Percentiles rank a stretch among this genome's conserved stretches.
Evolutionary conservation across 2,797 vertebrate species (phyloP).

Genomic region (Apogon hyalosoma): DNA sequence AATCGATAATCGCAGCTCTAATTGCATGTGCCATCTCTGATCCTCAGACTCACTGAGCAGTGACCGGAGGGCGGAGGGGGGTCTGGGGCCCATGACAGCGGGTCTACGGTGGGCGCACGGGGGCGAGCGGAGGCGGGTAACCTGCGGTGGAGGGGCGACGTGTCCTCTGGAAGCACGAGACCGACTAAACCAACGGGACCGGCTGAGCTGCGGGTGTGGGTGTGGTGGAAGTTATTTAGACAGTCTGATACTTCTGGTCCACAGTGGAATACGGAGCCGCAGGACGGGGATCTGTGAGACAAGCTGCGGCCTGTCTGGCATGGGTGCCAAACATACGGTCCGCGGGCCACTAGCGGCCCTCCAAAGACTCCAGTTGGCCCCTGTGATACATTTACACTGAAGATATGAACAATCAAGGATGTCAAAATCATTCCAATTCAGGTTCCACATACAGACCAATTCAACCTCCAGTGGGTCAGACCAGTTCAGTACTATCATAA

Average conservation of each 20-base stretch:
- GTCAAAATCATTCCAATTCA: no score
- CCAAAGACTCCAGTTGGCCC: no score
- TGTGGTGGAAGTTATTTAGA: conserved; percentile 59
- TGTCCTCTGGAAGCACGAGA: background rate
- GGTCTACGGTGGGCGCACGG: conserved; percentile 1
- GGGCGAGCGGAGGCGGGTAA: no score
- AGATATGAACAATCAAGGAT: no score
- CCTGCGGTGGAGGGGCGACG: conserved; percentile 3
- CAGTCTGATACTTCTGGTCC: conserved; percentile 12
- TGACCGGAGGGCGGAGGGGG: conserved; percentile 44
- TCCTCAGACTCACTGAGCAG: conserved; percentile 49
- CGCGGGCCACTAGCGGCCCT: no score
- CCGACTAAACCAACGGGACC: no score
- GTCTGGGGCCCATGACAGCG: conserved; percentile 46
- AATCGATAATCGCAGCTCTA: no score
- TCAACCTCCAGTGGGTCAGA: no score
- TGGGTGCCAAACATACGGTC: no score
- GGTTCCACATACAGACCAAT: no score
- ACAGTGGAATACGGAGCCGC: background rate
- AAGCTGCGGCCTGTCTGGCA: conserved; percentile 11
- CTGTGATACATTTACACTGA: no score
- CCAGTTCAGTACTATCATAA: no score
- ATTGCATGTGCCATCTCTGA: background rate
- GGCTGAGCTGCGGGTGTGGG: conserved; percentile 42
- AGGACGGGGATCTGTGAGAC: background rate